Evolutionary conservation across 1,140 invertebrate genomes (phyloP), one percentile per base, ranked within the genome.

Genomic region (Drosophila ananassae): DNA sequence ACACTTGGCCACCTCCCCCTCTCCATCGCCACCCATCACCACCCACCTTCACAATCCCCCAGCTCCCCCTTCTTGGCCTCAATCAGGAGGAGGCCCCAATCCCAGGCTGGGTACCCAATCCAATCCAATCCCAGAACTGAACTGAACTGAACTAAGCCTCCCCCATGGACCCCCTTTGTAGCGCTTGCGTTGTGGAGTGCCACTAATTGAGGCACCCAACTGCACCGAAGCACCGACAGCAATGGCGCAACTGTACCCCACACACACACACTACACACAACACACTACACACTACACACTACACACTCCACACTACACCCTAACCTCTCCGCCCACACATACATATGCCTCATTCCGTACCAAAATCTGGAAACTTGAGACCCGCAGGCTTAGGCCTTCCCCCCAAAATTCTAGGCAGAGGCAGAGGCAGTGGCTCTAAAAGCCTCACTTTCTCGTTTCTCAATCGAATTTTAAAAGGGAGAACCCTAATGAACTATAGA

Each of bases 151-250:
- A 48, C 56, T 37, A 39, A 55, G 58, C 24, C 21, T 21, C 58
- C 37, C 34, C 47, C 47, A 9, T 10, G 46, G 10, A 21, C 32
- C 34, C 47, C 10, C 34, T 28, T 41, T 48, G 54, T 53, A 39
- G 72, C 72, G 72, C 72, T 74, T 74, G 71, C 68, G 68, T 71
- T 60, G 55, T 66, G 54, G 60, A 74, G 72, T 84, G 80, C 80
- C 80, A 84, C 80, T 84, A 84, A 84, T 84, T 84, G 80, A 84
- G 80, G 77, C 80, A 84, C 50, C 79, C 79, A 79, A 68, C 80
- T 78, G 77, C 78, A 73, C 46, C 71, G 66, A 55, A 69, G 77
- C 78, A 73, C 46, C 71, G 66, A 59, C 69, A 62, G 57, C 37
- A 56, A 51, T 55, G 56, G 59, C 77, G 62, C 76, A 83, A 79